Base-by-base conservation (phyloP, 2,113 vertebrate genomes). In the Amblyopsis rosae region DNA sequence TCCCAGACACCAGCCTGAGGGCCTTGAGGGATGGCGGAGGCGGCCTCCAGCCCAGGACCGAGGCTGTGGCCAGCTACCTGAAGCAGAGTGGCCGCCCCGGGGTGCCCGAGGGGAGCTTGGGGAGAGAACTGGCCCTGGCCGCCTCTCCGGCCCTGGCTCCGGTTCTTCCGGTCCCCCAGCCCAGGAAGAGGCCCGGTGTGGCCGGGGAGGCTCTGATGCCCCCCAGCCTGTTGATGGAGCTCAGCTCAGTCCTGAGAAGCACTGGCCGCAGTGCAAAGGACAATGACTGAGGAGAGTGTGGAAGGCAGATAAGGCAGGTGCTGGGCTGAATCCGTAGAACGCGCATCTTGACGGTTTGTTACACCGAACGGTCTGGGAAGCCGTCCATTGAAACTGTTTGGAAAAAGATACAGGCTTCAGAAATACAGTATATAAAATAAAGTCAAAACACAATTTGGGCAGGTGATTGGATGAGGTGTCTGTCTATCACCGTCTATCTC, bases 201-300 rank as follows among this genome's bases (percentile, higher is more conserved):
- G 77, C 79, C 3, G 59, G 16, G 46, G 85, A 84, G 59, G 51
- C 12, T 1, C 83, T 35, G 63, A 79, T 98, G 77, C 95, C 95
- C 0, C 79, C 93, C 11, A 93, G 84, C 69, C 91, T 99, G 59
- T 91, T 99, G 58, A 90, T 89, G 17, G 98, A 98, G 77, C 92
- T 99, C 3, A 96, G 76, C 67, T 88, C 86, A 0, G 95, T 98
- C 70, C 89, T 99, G 32, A 94, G 82, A 57, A 95, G 94, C 76
- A 94, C 82, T 1, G 93, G 86, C 1, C 89, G 91, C 81, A 70
- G 32, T 0, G 60, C 87, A 55, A 85, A 84, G 19, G 86, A 78
- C 64, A 82, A 93, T 73, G 81, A 84, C 67, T 86, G 82, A 87
- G 32, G 17, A 8, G 63, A 67, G 46, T 3, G 55, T 13, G 8